Base-by-base conservation (phyloP, 2,797 vertebrate genomes). In the Helicolenus hilgendorfi region DNA sequence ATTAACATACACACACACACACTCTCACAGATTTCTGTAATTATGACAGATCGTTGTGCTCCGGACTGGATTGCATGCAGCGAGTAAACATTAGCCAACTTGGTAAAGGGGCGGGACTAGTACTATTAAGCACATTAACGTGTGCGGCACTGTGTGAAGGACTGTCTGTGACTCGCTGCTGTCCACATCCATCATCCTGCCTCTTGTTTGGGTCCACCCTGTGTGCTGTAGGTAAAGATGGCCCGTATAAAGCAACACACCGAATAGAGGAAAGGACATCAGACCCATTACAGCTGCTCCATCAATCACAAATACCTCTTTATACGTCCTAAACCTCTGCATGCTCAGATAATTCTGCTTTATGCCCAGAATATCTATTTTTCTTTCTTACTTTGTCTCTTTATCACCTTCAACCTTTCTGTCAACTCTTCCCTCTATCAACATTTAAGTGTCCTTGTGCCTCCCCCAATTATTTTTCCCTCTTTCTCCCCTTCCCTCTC, bases 141-240 rank as follows among this genome's bases (percentile, higher is more conserved):
- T 87, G 92, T 88, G 96, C 96, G 95, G 96, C 93, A 55, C 89
- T 94, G 88, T 96, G 93, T 97, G 96, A 98, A 96, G 97, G 96
- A 92, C 86, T 94, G 88, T 95, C 94, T 96, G 95, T 92, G 96
- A 94, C 92, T 90, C 41, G 85, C 79, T 90, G 85, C 82, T 83
- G 90, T 91, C 81, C 59, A 90, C 94, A 95, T 98, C 97, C 97
- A 97, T 98, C 97, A 98, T 92, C 26, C 85, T 96, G 97, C 96
- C 88, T 81, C 58, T 87, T 87, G 73, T 95, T 95, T 92, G 94
- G 81, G 85, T 89, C 92, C 90, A 87, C 90, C 90, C 92, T 89
- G 68, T 89, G 62, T 93, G 96, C 97, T 96, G 96, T 97, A 94
- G 94, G 94, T 96, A 91, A 95, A 89, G 86, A 92, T 81, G 89